Evolutionary conservation across 2,113 vertebrate genomes (phyloP), one percentile per base, ranked within the genome.

Genomic region (Sturnus vulgaris): DNA sequence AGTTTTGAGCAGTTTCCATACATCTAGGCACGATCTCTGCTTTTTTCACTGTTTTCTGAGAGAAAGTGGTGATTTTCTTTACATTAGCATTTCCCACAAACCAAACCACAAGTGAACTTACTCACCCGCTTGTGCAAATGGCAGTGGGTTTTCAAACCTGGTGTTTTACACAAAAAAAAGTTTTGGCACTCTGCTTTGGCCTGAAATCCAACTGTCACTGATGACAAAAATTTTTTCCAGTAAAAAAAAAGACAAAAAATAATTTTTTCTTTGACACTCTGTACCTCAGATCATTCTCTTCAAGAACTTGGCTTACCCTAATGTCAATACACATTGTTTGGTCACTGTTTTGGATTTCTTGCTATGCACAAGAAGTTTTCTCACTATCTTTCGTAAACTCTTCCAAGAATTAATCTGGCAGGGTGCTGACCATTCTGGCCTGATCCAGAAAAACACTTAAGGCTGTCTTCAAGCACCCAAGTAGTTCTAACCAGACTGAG

Each of bases 361-460:
- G 82, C 82, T 86, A 97, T 83, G 88, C 47, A 77, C 68, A 94
- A 91, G 78, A 96, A 37, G 23, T 86, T 93, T 96, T 93, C 86
- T 66, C 68, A 57, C 75, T 90, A 77, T 92, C 83, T 92, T 90
- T 82, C 3, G 2, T 57, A 88, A 88, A 83, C 72, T 81, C 64
- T 93, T 92, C 94, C 96, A 97, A 95, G 86, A 96, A 95, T 65
- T 88, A 95, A 73, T 92, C 94, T 96, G 93, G 93, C 95, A 95
- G 79, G 19, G 42, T 90, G 75, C 82, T 97, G 90, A 86, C 75
- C 82, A 95, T 90, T 95, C 93, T 97, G 90, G 96, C 86, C 68
- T 81, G 90, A 93, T 95, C 95, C 94, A 97, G 96, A 95, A 95
- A 96, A 96, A 93, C 96, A 94, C 88, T 96, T 96, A 93, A 95